phyloP scores from a whole-genome alignment of 1,140 invertebrate species.

The Anagrus nilaparvatae region DNA sequence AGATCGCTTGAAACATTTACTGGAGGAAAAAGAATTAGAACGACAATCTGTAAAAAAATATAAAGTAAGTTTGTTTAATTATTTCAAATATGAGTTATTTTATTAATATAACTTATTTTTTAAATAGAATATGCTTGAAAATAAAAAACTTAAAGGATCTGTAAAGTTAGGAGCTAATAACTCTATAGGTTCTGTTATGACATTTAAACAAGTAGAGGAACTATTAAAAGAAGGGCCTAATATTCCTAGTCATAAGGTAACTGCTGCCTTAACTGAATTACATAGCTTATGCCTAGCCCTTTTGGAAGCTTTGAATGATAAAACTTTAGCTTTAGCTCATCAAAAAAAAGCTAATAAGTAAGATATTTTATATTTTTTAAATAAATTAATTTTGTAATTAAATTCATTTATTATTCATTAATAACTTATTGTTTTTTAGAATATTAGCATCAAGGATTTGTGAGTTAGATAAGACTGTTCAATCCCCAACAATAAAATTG shows the following conservation, averaged over 20 bases:
- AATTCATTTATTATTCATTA: constrained; percentile 2
- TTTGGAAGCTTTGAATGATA: constrained; percentile 74
- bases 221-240: constrained; percentile 52
- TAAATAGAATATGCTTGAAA: constrained; percentile 51
- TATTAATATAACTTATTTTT: constrained; percentile 18
- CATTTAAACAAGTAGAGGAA: constrained; percentile 55
- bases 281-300: constrained; percentile 65
- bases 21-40: constrained; percentile 69
- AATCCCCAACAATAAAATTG: constrained; percentile 46
- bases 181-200: constrained; percentile 45
- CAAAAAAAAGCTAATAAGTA: constrained; percentile 76
- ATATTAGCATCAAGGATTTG: constrained; percentile 48
- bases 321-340: constrained; percentile 68
- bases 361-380: constrained; percentile 17
- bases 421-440: constrained; percentile 28
- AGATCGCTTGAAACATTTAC: constrained; percentile 66
- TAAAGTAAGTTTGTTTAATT: constrained; percentile 44
- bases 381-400: no score
- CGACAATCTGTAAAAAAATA: constrained; percentile 61
- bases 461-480: constrained; percentile 44
- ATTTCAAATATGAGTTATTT: neutral
- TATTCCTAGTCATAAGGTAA: constrained; percentile 53
- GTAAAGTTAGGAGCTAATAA: constrained; percentile 47
- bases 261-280: constrained; percentile 62
- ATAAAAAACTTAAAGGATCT: constrained; percentile 48